phyloP scores from a whole-genome alignment of 1,140 invertebrate species.

The Dendroctonus ponderosae region DNA sequence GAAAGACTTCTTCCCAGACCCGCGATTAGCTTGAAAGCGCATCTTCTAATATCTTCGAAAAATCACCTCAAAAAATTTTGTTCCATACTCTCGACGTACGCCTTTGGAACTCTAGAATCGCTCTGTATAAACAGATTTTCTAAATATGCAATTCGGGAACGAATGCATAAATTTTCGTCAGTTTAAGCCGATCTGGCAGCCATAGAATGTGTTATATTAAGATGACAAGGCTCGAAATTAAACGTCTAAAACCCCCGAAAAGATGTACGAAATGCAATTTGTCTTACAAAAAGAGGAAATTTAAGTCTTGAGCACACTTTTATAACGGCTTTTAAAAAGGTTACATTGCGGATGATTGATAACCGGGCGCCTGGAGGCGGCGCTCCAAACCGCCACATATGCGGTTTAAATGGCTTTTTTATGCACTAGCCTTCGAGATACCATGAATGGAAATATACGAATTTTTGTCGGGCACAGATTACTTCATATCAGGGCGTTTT shows the following conservation, averaged over 20 bases:
- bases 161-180: too few species aligned
- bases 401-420: conserved; percentile 26
- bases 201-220: too few species aligned
- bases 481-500: conserved; percentile 3
- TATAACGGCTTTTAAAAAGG: conserved; percentile 28
- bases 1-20: too few species aligned
- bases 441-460: conserved; percentile 24
- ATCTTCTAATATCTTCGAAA: too few species aligned
- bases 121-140: too few species aligned
- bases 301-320: conserved; percentile 26
- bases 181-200: too few species aligned
- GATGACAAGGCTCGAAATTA: conserved; percentile 13
- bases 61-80: too few species aligned
- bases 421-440: conserved; percentile 19
- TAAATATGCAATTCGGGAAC: too few species aligned
- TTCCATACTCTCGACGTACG: too few species aligned
- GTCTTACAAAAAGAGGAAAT: conserved; percentile 26
- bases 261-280: conserved; percentile 20
- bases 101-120: too few species aligned
- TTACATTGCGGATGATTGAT: conserved; percentile 29
- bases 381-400: conserved; percentile 13
- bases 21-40: too few species aligned
- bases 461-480: conserved; percentile 10
- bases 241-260: conserved; percentile 13
- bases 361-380: conserved; percentile 6